phyloP scores from a whole-genome alignment of 1,140 invertebrate species.

The Pseudomyrmex concolor region DNA sequence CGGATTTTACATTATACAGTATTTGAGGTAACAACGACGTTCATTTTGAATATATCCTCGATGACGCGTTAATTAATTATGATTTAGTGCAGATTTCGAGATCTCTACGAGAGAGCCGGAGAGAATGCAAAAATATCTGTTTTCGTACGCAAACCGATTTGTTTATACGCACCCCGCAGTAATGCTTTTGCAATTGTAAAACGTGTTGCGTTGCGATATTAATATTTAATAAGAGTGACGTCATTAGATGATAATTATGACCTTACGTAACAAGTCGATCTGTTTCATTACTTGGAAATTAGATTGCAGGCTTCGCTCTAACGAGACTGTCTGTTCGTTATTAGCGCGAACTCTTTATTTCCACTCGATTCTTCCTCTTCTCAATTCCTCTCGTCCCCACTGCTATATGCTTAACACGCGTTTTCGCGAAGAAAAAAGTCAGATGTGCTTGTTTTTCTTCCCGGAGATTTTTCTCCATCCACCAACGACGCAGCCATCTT shows the following conservation, averaged over 20 bases:
- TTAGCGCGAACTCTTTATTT: conserved; percentile 59
- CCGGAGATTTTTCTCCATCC: not conserved
- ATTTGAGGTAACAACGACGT: conserved; percentile 57
- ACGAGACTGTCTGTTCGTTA: conserved; percentile 5
- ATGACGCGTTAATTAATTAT: no score
- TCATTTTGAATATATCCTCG: not conserved
- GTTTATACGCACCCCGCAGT: no score
- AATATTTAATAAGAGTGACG: not conserved
- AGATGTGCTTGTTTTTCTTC: conserved; percentile 52
- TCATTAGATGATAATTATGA: not conserved
- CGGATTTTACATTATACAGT: conserved; percentile 42
- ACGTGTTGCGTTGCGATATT: not conserved
- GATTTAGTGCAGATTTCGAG: no score
- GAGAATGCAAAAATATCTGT: not conserved
- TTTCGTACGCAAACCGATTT: conserved; percentile 2
- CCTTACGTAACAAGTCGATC: not conserved
- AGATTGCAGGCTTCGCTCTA: conserved; percentile 27
- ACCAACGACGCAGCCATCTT: not conserved
- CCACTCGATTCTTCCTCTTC: conserved; percentile 57
- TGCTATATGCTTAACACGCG: conserved; percentile 34
- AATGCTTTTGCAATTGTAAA: not conserved
- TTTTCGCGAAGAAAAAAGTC: conserved; percentile 54
- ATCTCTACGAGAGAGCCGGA: no score
- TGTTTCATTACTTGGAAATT: conserved; percentile 41
- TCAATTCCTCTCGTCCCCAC: not conserved